These are phyloP conservation scores for Drosophila hamatofila DNA, from an alignment of 2,888 invertebrate genomes.

Conservation along the genomic window DNA sequence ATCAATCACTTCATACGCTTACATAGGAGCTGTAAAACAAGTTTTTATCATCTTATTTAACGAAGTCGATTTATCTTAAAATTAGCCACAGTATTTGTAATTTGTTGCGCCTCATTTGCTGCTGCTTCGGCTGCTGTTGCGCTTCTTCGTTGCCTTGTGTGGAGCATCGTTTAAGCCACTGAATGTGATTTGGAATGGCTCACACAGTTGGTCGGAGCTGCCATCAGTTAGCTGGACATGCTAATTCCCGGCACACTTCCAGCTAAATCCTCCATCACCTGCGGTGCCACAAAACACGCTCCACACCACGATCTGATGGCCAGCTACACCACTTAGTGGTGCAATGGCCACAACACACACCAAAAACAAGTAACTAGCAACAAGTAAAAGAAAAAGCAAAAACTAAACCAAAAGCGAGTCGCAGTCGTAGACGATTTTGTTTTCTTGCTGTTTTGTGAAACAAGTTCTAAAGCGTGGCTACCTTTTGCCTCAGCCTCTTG, in stretches of 20 bases:
- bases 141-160: neutral
- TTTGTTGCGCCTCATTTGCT: constrained; percentile 4
- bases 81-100: constrained; percentile 16
- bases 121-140: neutral
- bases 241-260: constrained; percentile 76
- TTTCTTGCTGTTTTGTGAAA: constrained; percentile 44
- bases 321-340: constrained; percentile 54
- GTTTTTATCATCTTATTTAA: constrained; percentile 1
- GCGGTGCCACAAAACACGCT: constrained; percentile 36
- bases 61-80: constrained; percentile 10
- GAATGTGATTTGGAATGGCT: constrained; percentile 27
- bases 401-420: constrained; percentile 60
- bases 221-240: constrained; percentile 58
- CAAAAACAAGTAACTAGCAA: constrained; percentile 19
- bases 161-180: constrained; percentile 23
- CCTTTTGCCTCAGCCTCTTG: constrained; percentile 4
- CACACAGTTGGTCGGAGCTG: constrained; percentile 25
- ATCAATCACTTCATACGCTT: neutral
- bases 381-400: constrained; percentile 51
- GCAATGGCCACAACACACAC: constrained; percentile 13
- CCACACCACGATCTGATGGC: constrained; percentile 24
- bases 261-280: constrained; percentile 62
- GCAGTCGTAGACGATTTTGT: constrained; percentile 33
- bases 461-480: constrained; percentile 56
- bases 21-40: neutral